Conservation (phyloP, 1,140 invertebrate genomes). For the Drosophila subpulchrella region DNA sequence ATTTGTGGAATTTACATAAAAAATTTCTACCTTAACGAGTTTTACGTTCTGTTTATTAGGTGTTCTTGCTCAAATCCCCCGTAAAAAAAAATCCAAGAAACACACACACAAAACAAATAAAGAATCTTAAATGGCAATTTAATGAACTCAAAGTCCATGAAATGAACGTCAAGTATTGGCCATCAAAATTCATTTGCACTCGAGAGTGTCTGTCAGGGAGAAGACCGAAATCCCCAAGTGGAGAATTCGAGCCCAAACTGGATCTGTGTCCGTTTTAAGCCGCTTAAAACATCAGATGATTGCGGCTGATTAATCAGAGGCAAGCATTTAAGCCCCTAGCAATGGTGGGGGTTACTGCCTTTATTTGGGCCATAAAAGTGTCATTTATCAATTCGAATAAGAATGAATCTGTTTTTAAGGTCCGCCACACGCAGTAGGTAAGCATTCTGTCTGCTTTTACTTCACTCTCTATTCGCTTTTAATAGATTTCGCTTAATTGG, state of each 20-base stretch:
- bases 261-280: slow-evolving; percentile 66
- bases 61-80: slow-evolving; percentile 5
- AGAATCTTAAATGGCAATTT: slow-evolving; percentile 80
- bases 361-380: slow-evolving; percentile 79
- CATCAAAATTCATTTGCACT: slow-evolving; percentile 82
- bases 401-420: slow-evolving; percentile 54
- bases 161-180: slow-evolving; percentile 74
- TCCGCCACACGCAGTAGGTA: slow-evolving; percentile 60
- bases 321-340: slow-evolving; percentile 72
- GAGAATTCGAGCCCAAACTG: slow-evolving; percentile 10
- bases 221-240: slow-evolving; percentile 9
- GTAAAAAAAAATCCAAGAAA: slow-evolving; percentile 36
- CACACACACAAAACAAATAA: slow-evolving; percentile 65
- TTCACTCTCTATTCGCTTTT: slow-evolving; percentile 11
- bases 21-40: slow-evolving; percentile 69
- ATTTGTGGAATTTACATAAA: slow-evolving; percentile 82
- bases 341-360: slow-evolving; percentile 21
- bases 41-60: slow-evolving; percentile 60
- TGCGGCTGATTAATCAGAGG: slow-evolving; percentile 82
- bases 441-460: slow-evolving; percentile 7
- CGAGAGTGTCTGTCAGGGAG: slow-evolving; percentile 50
- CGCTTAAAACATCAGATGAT: slow-evolving; percentile 83
- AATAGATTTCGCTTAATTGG: slow-evolving; percentile 80
- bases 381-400: slow-evolving; percentile 79
- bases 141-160: slow-evolving; percentile 81